Conservation (phyloP, 2,113 vertebrate species). For the Tringa solitaria region DNA sequence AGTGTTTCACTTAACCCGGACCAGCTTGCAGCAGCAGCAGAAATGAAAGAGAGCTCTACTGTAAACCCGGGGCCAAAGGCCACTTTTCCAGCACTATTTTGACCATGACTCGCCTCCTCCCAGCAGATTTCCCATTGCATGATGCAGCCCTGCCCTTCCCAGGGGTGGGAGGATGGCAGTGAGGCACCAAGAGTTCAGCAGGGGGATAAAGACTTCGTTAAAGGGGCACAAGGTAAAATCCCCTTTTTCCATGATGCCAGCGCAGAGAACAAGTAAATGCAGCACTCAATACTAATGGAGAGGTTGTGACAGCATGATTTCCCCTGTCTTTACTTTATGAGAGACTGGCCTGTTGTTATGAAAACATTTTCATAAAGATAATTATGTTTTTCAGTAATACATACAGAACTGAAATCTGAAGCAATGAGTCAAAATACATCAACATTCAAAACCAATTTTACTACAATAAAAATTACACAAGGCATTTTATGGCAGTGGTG, state of each 20-base stretch:
- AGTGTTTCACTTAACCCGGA: background rate
- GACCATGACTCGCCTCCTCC: background rate
- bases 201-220: background rate
- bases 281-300: background rate
- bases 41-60: background rate
- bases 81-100: background rate
- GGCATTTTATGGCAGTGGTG: background rate
- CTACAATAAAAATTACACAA: background rate
- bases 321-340: background rate
- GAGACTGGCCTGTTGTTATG: background rate
- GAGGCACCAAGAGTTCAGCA: background rate
- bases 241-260: background rate
- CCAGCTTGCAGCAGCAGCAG: background rate
- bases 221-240: background rate
- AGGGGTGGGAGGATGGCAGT: background rate
- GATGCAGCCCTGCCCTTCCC: background rate
- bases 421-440: background rate
- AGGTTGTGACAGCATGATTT: background rate
- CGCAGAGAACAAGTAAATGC: background rate
- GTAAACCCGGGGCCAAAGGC: background rate
- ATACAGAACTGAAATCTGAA: background rate
- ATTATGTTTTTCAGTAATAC: background rate
- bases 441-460: background rate
- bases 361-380: background rate
- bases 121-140: rapidly evolving